Conservation (phyloP, 2,888 invertebrate genomes). For the Ormyrus pomaceus region DNA sequence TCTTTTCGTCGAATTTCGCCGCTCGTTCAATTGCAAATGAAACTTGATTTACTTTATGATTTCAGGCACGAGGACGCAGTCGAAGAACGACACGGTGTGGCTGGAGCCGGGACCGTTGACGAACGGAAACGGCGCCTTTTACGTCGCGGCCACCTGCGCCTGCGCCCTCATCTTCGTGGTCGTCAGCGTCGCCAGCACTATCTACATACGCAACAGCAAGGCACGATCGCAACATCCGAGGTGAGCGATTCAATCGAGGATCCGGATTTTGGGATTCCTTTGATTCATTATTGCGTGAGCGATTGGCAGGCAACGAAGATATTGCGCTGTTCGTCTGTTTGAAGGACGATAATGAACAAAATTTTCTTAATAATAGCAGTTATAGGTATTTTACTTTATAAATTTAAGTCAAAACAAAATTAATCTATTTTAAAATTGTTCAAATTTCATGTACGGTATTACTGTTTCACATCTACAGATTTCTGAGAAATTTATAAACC, state of each 20-base stretch:
- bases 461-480: too few relatives aligned
- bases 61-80: constrained; percentile 76
- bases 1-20: not conserved
- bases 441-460: too few relatives aligned
- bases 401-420: too few relatives aligned
- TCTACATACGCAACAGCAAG: constrained; percentile 83
- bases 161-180: constrained; percentile 83
- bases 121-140: constrained; percentile 82
- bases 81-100: constrained; percentile 85
- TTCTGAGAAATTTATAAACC: too few relatives aligned
- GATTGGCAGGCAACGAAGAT: too few relatives aligned
- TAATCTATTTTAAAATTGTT: too few relatives aligned
- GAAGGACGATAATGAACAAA: too few relatives aligned
- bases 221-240: constrained; percentile 83
- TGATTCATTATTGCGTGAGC: too few relatives aligned
- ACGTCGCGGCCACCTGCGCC: constrained; percentile 90
- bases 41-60: constrained; percentile 43
- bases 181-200: constrained; percentile 82
- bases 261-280: too few relatives aligned
- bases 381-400: too few relatives aligned
- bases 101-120: constrained; percentile 82
- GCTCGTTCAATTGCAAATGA: not conserved
- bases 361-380: too few relatives aligned
- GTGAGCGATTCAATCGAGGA: constrained; percentile 75
- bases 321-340: too few relatives aligned